Base-by-base conservation (phyloP, 1,140 invertebrate species). In the Nasonia giraulti region DNA sequence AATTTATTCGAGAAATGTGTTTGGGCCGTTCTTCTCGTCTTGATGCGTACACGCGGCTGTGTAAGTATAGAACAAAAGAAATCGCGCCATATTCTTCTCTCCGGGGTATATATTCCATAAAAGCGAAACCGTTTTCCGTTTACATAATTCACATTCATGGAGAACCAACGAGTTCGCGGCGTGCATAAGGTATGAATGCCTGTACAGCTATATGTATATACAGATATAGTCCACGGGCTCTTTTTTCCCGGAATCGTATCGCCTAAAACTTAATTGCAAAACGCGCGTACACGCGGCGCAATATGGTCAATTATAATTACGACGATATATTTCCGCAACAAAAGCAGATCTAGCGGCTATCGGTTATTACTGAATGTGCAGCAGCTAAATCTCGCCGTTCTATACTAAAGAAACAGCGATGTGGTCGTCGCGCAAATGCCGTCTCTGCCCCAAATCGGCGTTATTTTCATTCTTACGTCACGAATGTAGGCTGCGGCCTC, bases 391-490 rank as follows among this genome's bases (percentile, higher is more conserved):
- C 27, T 27, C 27, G 27, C 27, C 1, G 27, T 27, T 27, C 27
- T 27, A 27, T 27, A 27, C 1, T 27, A 75, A 75, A 33, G 50
- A 14, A 17, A 62, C 23, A 33, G 47, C 76, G 47, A 66, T 27
- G 47, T 62, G 23, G n/a, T 4, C 44, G 10, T 31, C 47, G 71
- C 71, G 11, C 33, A 10, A 17, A 75, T 10, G 33, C 33, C 74
- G 20, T 27, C 14, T 44, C 10, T 68, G 75, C 62, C 55, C 82
- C 17, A 50, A 82, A 23, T 85, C 81, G 73, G 76, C 81, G 55
- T 86, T 85, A 86, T 89, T 87, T 79, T 82, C 85, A 85, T 87
- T 84, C 83, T 90, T 88, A 86, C 87, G 80, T 87, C 82, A 87
- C 85, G 77, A 87, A 88, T 86, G 85, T 84, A 86, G 86, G 82